Base-by-base conservation (phyloP, 1,140 invertebrate genomes). In the Papilio polytes region DNA sequence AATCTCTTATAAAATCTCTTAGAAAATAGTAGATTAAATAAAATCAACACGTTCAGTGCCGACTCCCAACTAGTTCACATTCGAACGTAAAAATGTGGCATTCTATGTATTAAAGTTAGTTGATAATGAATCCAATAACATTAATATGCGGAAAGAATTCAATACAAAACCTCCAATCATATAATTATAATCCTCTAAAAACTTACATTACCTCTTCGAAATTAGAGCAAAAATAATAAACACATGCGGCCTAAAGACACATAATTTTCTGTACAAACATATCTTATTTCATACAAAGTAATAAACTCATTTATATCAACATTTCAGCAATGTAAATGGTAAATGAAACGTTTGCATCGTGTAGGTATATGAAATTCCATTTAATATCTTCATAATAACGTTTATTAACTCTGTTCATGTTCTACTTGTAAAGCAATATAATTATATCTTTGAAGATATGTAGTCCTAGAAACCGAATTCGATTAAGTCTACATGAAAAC, bases 381-480 rank as follows among this genome's bases (percentile, higher is more conserved):
- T 31, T 70, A 70, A 13, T 70, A 15, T 15, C 63, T 70, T 31
- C 26, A 31, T 70, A 70, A 36, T 70, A 70, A 66, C 22, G 22
- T 31, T 31, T 31, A 36, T 70, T 36, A 31, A 70, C 63, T 22
- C 22, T 70, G 63, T 36, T 70, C 2, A 70, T 70, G 26, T 70
- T 70, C 26, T 31, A 70, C 22, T 66, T 31, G 59, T 66, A 63
- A 31, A 26, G 59, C 9, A 66, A 70, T 70, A 36, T 13, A 70
- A 70, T 36, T 56, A 66, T 13, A n/a, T 70, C 4, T 70, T 70
- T 70, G 59, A 70, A 66, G 2, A 10, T 66, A 70, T 70, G 56
- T 59, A 20, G n/a, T 59, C 56, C 56, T 59, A 22, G n/a, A 26
- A 59, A 59, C 56, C 56, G 56, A 59, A 31, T 74, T 74, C 51